Conservation (phyloP, 2,113 vertebrate species). For the Sinocyclocheilus rhinocerous region DNA sequence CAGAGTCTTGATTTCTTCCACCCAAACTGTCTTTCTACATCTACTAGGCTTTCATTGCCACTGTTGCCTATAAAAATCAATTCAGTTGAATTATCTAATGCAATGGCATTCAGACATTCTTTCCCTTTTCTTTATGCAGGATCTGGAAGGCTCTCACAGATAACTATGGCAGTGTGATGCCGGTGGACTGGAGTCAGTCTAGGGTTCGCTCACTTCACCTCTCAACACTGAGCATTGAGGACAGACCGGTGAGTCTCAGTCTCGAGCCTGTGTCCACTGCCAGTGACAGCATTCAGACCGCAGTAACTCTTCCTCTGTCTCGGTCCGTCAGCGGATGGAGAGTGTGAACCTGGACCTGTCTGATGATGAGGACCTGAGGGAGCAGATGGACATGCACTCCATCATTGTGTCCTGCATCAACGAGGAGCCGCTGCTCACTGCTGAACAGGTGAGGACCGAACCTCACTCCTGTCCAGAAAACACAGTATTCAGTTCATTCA, state of each 20-base stretch:
- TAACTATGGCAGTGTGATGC: conserved; percentile 89
- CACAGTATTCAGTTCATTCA: too few relatives aligned
- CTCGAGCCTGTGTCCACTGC: conserved; percentile 17
- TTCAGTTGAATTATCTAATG: too few relatives aligned
- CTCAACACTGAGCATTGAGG: conserved; percentile 82
- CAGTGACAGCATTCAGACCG: neutral
- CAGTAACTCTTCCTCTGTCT: neutral
- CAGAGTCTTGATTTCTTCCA: too few relatives aligned
- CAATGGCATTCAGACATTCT: too few relatives aligned
- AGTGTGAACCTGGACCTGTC: conserved; percentile 82
- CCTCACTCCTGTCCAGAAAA: too few relatives aligned
- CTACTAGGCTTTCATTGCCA: too few relatives aligned
- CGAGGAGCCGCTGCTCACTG: conserved; percentile 92
- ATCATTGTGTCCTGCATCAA: conserved; percentile 91
- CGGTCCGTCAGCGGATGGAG: conserved; percentile 73
- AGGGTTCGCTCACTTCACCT: conserved; percentile 83
- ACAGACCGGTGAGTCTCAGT: conserved; percentile 81
- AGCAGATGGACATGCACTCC: conserved; percentile 95
- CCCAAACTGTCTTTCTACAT: too few relatives aligned
- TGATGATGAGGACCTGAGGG: conserved; percentile 93
- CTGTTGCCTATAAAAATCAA: too few relatives aligned
- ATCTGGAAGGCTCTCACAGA: conserved; percentile 91
- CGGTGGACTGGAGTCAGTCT: conserved; percentile 90
- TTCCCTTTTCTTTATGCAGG: conserved; percentile 66
- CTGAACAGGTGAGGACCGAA: conserved; percentile 85